These are phyloP conservation scores for Megaceryle torquata DNA, from an alignment of 2,113 vertebrate genomes.

Conservation along the genomic window DNA sequence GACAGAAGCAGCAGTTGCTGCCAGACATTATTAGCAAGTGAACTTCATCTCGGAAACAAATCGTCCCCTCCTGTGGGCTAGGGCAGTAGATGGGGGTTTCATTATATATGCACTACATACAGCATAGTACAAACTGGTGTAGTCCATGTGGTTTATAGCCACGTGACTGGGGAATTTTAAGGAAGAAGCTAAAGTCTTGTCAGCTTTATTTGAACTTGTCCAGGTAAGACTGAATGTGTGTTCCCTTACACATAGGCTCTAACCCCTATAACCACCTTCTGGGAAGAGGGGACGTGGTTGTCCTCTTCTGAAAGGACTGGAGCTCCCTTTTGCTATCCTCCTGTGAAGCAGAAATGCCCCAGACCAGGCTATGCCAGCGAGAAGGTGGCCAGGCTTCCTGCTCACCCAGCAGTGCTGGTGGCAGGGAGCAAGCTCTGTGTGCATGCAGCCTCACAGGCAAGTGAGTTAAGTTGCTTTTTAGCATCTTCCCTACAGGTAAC, in stretches of 20 bases:
- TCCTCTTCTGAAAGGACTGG: neutral
- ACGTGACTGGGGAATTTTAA: neutral
- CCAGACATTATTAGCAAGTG: neutral
- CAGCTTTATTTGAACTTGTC: neutral
- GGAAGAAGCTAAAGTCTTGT: neutral
- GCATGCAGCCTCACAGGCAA: neutral
- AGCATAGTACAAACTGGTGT: neutral
- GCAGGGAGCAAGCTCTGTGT: neutral
- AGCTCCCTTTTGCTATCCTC: neutral
- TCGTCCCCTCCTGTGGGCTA: neutral
- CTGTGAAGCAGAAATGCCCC: neutral
- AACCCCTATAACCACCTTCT: neutral
- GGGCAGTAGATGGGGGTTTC: neutral
- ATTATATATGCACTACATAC: neutral
- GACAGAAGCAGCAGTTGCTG: slow-evolving; percentile 6
- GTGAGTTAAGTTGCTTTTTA: neutral
- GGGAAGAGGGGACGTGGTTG: neutral
- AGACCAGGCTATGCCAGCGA: accelerated
- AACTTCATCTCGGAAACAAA: slow-evolving; percentile 2
- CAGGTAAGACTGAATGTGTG: neutral
- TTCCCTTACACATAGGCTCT: neutral
- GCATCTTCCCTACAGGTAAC: accelerated
- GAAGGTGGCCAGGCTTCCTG: neutral
- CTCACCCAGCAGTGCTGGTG: accelerated
- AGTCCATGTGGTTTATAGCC: neutral